Evolutionary conservation across 2,797 vertebrate species (phyloP).

Genomic region (Neosalanx taihuensis): DNA sequence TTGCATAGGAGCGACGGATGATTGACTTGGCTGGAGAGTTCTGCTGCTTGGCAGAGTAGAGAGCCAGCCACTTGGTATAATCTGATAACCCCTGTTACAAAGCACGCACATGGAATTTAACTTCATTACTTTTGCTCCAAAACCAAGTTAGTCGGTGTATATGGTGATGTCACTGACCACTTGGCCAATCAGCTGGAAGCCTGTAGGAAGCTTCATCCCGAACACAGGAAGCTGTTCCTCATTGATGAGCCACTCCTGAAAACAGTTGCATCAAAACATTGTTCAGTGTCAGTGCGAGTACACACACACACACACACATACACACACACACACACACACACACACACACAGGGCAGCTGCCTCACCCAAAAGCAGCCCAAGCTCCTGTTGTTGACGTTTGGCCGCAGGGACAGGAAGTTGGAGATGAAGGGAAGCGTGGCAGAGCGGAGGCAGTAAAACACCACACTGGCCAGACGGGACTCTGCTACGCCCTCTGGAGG

Average conservation of each 20-base stretch:
- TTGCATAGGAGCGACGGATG: conserved; percentile 73
- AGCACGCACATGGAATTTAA: neutral
- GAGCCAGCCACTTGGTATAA: conserved; percentile 82
- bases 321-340: too few relatives aligned
- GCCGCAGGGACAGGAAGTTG: conserved; percentile 64
- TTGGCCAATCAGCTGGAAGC: conserved; percentile 85
- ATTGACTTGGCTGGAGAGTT: conserved; percentile 64
- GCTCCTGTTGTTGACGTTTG: conserved; percentile 53
- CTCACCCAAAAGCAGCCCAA: conserved; percentile 79
- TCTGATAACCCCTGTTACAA: conserved; percentile 73
- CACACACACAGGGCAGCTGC: conserved; percentile 4
- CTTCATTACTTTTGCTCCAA: neutral
- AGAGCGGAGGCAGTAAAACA: conserved; percentile 79
- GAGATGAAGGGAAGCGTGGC: conserved; percentile 65
- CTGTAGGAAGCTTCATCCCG: conserved; percentile 84
- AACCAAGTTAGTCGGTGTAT: neutral
- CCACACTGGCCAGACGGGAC: conserved; percentile 79
- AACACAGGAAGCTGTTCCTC: conserved; percentile 70
- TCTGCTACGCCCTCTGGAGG: conserved; percentile 62
- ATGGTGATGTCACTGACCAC: conserved; percentile 68
- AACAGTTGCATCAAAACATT: neutral
- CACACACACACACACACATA: too few relatives aligned
- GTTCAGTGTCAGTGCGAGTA: neutral
- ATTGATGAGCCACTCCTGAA: conserved; percentile 81
- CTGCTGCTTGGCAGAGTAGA: conserved; percentile 75